Evolutionary conservation across 2,797 vertebrate species (phyloP).

Genomic region (Champsocephalus gunnari): DNA sequence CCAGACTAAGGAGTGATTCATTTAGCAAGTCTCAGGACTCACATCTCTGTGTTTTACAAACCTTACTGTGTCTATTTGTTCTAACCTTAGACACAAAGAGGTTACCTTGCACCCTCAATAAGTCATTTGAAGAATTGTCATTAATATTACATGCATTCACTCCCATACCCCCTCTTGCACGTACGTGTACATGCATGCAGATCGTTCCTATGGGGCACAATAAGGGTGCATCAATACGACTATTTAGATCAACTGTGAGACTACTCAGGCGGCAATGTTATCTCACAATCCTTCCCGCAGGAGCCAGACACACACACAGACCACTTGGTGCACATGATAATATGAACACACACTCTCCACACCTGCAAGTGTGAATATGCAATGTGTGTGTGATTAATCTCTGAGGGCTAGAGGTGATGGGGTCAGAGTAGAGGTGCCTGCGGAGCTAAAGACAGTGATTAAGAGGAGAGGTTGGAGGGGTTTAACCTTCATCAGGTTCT

Average conservation of each 20-base stretch:
- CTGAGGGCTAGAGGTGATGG: constrained; percentile 52
- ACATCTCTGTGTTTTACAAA: neutral
- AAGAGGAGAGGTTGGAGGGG: constrained; percentile 55
- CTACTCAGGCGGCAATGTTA: constrained; percentile 37
- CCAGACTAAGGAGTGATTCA: constrained; percentile 72
- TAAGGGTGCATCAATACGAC: neutral
- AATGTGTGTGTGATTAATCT: constrained; percentile 62
- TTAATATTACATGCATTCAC: neutral
- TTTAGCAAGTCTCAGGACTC: constrained; percentile 69
- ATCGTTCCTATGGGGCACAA: constrained; percentile 24
- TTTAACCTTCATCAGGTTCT: constrained; percentile 68
- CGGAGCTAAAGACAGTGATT: constrained; percentile 73
- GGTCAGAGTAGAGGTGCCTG: constrained; percentile 62
- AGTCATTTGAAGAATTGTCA: constrained; percentile 4
- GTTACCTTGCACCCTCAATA: neutral
- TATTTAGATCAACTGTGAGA: constrained; percentile 37
- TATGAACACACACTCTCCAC: too few relatives aligned
- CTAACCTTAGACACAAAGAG: constrained; percentile 14
- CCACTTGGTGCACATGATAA: too few relatives aligned
- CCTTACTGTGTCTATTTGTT: neutral
- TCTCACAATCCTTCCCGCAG: constrained; percentile 55
- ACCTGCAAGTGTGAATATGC: too few relatives aligned
- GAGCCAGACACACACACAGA: neutral
- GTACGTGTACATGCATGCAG: constrained; percentile 15
- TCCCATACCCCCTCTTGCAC: neutral